phyloP scores from a whole-genome alignment of 2,888 invertebrate genomes.

The Sminthurinus aureus region DNA sequence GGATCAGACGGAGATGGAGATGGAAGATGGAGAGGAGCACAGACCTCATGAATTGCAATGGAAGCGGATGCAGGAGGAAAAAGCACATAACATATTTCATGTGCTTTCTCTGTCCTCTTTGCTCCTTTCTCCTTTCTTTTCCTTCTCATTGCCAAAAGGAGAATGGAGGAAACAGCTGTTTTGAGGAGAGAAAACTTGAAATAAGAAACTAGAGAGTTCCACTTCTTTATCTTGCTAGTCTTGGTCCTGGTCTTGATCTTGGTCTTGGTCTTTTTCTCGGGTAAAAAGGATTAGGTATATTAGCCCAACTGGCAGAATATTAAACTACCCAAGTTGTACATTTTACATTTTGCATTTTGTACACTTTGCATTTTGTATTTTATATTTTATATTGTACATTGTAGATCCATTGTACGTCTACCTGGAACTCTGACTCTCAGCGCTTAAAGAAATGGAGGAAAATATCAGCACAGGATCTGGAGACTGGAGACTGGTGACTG shows the following conservation, averaged over 20 bases:
- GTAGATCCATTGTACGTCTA: neutral
- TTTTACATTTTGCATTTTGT: neutral
- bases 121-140: neutral
- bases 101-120: neutral
- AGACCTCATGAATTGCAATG: slow-evolving; percentile 25
- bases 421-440: neutral
- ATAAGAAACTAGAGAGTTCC: neutral
- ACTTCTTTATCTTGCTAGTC: neutral
- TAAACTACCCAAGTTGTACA: neutral
- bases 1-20: neutral
- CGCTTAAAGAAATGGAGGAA: neutral
- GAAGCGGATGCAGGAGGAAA: slow-evolving; percentile 27
- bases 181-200: neutral
- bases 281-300: slow-evolving; percentile 11
- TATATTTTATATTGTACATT: neutral
- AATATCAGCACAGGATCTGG: neutral
- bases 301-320: slow-evolving; percentile 14
- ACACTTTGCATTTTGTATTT: neutral
- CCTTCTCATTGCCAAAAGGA: neutral
- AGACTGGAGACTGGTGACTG: too few species aligned
- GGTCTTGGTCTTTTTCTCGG: neutral
- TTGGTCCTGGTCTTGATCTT: neutral
- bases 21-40: neutral
- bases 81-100: slow-evolving; percentile 38
- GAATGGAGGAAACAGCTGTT: neutral